A percentile compares a stretch with the other conserved stretches of the same genome.
Evolutionary conservation across 1,140 invertebrate genomes (phyloP).

Genomic region (Campoletis sonorensis): DNA sequence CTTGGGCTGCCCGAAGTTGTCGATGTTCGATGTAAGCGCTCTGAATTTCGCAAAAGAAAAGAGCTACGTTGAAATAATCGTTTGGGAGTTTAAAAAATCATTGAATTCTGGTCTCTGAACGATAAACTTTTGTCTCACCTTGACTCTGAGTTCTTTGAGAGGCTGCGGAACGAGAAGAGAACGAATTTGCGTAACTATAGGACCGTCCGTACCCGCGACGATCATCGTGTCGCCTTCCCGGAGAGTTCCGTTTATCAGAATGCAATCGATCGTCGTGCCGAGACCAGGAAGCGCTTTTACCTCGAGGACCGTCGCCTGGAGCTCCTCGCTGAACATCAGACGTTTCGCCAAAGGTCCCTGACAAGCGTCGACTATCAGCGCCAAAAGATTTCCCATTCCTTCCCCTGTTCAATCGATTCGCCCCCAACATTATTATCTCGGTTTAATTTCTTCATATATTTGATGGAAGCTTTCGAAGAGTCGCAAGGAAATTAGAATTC

Average conservation of each 20-base stretch:
- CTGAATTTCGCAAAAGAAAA: slow-evolving; percentile 74
- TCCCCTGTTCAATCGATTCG: slow-evolving; percentile 80
- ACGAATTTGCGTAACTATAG: slow-evolving; percentile 97
- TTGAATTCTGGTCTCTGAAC: not conserved
- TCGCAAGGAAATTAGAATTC: not conserved
- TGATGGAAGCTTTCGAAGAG: not conserved
- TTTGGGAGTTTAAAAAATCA: slow-evolving; percentile 12
- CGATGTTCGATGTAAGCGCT: slow-evolving; percentile 97
- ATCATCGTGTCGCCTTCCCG: slow-evolving; percentile 96
- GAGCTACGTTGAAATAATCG: slow-evolving; percentile 31
- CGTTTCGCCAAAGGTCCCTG: slow-evolving; percentile 94
- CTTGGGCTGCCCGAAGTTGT: slow-evolving; percentile 96
- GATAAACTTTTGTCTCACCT: slow-evolving; percentile 79
- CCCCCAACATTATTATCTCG: not conserved
- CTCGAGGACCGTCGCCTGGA: slow-evolving; percentile 98
- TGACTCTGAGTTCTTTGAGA: slow-evolving; percentile 97
- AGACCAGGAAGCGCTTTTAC: slow-evolving; percentile 98
- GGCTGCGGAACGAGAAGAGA: slow-evolving; percentile 98
- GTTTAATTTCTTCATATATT: not conserved
- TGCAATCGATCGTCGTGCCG: slow-evolving; percentile 99
- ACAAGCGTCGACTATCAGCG: slow-evolving; percentile 93
- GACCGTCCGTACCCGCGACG: slow-evolving; percentile 97
- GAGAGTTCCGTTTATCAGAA: slow-evolving; percentile 96
- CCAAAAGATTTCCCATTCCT: slow-evolving; percentile 98
- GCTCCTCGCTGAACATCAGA: slow-evolving; percentile 94